Conservation (phyloP, 2,888 invertebrate genomes). For the Latrodectus hesperus region DNA sequence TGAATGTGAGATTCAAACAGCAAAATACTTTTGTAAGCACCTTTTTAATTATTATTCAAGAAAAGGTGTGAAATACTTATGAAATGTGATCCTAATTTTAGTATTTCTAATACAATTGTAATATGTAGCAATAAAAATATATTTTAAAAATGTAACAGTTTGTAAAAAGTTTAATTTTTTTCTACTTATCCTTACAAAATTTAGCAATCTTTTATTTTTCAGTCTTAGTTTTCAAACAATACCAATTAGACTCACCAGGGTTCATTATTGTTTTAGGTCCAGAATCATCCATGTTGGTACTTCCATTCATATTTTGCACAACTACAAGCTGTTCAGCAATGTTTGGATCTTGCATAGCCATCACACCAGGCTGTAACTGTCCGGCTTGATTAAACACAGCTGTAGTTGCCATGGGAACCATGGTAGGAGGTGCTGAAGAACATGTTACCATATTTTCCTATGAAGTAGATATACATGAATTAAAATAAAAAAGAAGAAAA, state of each 20-base stretch:
- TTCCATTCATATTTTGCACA: constrained; percentile 68
- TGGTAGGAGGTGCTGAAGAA: constrained; percentile 52
- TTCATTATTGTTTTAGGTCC: constrained; percentile 54
- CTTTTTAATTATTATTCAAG: too few relatives aligned
- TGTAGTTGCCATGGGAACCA: constrained; percentile 66
- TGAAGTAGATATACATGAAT: not conserved
- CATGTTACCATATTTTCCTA: constrained; percentile 63
- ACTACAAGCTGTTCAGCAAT: constrained; percentile 69
- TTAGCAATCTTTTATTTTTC: too few relatives aligned
- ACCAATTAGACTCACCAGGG: constrained; percentile 29
- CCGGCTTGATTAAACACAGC: constrained; percentile 65
- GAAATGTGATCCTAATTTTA: too few relatives aligned
- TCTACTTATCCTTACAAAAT: too few relatives aligned
- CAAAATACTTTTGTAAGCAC: too few relatives aligned
- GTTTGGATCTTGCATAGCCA: constrained; percentile 67
- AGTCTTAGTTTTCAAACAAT: too few relatives aligned
- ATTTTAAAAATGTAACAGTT: too few relatives aligned
- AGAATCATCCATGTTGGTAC: constrained; percentile 58
- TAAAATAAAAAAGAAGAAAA: not conserved
- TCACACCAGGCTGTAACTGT: constrained; percentile 64
- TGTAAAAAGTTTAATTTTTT: too few relatives aligned
- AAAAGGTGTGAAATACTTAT: too few relatives aligned
- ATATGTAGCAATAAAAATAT: too few relatives aligned
- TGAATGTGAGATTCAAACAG: too few relatives aligned
- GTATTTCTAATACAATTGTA: too few relatives aligned